Percentiles rank a stretch among this genome's conserved stretches.
These are phyloP conservation scores for Lanistes nyassanus DNA, from an alignment of 1,140 invertebrate species.

Conservation along the genomic window DNA sequence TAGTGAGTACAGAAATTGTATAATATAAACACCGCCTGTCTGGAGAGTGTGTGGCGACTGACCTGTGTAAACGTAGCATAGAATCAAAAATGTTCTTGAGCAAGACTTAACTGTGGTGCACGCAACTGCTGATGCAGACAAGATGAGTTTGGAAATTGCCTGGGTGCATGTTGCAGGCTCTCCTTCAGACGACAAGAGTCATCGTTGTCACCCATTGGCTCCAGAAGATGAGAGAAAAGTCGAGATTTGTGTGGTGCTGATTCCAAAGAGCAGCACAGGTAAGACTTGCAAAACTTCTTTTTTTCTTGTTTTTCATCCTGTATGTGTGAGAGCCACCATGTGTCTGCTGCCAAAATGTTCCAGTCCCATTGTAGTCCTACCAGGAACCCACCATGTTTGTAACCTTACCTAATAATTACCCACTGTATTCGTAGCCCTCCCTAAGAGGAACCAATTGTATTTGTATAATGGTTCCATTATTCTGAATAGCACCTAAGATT, in stretches of 20 bases:
- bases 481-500: too few species aligned
- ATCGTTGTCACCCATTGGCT: constrained; percentile 1
- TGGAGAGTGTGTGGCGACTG: too few species aligned
- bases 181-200: not conserved
- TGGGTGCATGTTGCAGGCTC: not conserved
- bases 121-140: too few species aligned
- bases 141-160: too few species aligned
- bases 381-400: not conserved
- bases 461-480: not conserved
- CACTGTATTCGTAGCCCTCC: not conserved
- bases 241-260: constrained; percentile 29
- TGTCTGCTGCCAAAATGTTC: not conserved
- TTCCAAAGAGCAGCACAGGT: constrained; percentile 35
- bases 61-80: too few species aligned
- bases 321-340: not conserved
- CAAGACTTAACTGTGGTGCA: not conserved
- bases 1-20: too few species aligned
- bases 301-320: not conserved
- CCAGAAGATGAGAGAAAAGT: not conserved
- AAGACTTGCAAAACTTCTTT: constrained; percentile 6
- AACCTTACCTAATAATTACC: not conserved
- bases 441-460: not conserved
- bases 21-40: too few species aligned
- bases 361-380: not conserved
- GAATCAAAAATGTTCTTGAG: not conserved